Conservation (phyloP, 2,113 vertebrate genomes). For the Periophthalmodon schlosseri region DNA sequence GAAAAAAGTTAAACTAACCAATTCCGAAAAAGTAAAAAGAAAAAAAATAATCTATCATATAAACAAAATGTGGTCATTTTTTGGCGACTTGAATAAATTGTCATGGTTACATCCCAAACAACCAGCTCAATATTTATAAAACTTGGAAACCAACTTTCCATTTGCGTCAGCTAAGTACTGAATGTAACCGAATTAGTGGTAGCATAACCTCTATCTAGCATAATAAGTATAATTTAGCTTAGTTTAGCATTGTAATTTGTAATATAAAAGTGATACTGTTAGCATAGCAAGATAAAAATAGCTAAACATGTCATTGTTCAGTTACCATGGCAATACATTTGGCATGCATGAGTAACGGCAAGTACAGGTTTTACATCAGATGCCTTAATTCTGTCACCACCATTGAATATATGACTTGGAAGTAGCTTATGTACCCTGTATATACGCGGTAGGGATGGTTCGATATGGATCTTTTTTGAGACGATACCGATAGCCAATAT, state of each 20-base stretch:
- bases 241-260: neutral
- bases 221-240: neutral
- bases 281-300: neutral
- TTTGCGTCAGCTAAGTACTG: neutral
- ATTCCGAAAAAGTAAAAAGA: neutral
- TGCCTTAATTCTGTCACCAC: neutral
- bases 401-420: neutral
- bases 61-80: neutral
- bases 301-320: neutral
- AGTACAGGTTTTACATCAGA: neutral
- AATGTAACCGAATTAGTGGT: neutral
- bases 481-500: too few species aligned
- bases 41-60: neutral
- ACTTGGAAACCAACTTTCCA: neutral
- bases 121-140: neutral
- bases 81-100: neutral
- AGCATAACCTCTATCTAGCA: neutral
- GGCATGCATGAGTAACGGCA: neutral
- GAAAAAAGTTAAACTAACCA: neutral
- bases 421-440: neutral
- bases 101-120: neutral
- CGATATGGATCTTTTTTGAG: too few species aligned
- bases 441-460: too few species aligned
- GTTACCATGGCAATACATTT: too few species aligned
- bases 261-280: neutral